Evolutionary conservation across 2,888 invertebrate species (phyloP).

Genomic region (Folsomia candida): DNA sequence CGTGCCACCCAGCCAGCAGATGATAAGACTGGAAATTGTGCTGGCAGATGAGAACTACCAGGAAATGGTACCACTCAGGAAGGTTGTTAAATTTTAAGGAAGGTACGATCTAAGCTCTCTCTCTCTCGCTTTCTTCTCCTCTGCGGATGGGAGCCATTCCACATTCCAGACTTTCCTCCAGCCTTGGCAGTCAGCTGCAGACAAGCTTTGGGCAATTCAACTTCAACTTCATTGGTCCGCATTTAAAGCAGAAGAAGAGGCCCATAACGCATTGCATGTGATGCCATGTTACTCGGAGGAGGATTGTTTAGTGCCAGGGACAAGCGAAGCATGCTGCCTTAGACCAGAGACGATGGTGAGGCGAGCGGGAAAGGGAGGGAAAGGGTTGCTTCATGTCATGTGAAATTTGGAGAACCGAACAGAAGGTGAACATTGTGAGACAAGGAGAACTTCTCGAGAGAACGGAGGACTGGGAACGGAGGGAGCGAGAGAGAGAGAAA

Average conservation of each 20-base stretch:
- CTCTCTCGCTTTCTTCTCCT: background rate
- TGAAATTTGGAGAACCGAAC: no score
- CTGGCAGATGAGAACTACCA: background rate
- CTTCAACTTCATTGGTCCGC: background rate
- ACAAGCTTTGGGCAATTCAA: background rate
- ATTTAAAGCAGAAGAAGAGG: no score
- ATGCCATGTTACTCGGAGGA: background rate
- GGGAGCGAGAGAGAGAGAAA: no score
- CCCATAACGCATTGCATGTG: background rate
- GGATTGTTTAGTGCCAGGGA: background rate
- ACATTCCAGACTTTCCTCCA: background rate
- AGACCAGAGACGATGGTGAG: no score
- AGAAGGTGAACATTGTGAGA: no score
- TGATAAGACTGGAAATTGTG: background rate
- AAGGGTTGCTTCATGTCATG: no score
- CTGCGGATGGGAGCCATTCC: background rate
- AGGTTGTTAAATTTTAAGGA: slow-evolving; percentile 12
- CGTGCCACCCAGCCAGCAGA: background rate
- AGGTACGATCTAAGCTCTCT: background rate
- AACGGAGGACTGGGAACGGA: no score
- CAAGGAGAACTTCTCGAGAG: no score
- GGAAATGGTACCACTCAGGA: background rate
- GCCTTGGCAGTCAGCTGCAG: background rate
- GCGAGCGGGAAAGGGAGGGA: no score
- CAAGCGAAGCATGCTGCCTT: no score